Evolutionary conservation across 2,888 invertebrate species (phyloP).

Genomic region (Philereme transversata): DNA sequence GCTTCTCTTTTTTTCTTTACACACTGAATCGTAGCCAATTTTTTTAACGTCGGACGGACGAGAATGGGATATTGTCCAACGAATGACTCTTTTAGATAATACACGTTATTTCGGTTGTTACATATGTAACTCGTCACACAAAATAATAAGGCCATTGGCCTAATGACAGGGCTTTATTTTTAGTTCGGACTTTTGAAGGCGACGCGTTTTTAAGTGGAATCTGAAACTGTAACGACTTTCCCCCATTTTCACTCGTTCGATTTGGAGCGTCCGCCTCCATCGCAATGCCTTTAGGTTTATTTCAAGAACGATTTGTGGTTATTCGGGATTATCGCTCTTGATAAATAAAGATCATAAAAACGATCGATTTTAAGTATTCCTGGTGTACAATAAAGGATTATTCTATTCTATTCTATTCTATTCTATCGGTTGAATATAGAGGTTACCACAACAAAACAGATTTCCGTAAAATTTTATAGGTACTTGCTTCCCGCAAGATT

Average conservation of each 20-base stretch:
- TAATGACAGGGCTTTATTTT: constrained; percentile 77
- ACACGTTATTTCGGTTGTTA: constrained; percentile 77
- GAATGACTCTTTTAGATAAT: constrained; percentile 76
- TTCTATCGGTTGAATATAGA: too few relatives aligned
- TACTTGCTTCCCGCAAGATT: background rate
- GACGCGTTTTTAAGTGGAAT: constrained; percentile 58
- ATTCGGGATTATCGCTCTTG: constrained; percentile 15
- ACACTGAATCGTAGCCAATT: constrained; percentile 71
- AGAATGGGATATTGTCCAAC: constrained; percentile 59
- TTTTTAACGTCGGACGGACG: constrained; percentile 55
- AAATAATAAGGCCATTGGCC: constrained; percentile 83
- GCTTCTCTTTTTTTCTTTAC: constrained; percentile 51
- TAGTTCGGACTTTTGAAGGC: constrained; percentile 67
- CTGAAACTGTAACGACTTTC: constrained; percentile 44
- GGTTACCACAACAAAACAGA: constrained; percentile 13
- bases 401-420: too few relatives aligned
- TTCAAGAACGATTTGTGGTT: constrained; percentile 25
- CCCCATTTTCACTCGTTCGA: constrained; percentile 37
- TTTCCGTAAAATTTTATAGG: constrained; percentile 11
- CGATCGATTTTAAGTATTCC: too few relatives aligned
- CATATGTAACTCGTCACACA: constrained; percentile 80
- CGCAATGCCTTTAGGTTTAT: constrained; percentile 17
- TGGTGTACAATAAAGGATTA: too few relatives aligned
- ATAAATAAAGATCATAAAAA: constrained; percentile 5
- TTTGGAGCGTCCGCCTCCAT: constrained; percentile 21